These are phyloP conservation scores for Andrena cerasifolii DNA, from an alignment of 1,140 invertebrate genomes.

Conservation along the genomic window DNA sequence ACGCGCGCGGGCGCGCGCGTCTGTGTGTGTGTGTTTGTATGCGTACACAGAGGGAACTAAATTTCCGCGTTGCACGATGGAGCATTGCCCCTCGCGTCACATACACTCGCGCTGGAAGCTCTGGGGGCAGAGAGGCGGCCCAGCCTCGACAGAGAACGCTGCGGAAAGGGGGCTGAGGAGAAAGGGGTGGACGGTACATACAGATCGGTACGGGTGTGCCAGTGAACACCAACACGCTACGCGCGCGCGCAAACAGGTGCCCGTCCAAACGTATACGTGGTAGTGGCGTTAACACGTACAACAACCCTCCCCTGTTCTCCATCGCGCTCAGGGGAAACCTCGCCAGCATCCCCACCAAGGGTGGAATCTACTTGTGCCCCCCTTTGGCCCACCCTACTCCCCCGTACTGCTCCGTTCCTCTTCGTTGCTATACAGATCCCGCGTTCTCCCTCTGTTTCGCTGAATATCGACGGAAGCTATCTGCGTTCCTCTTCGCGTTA, in stretches of 20 bases:
- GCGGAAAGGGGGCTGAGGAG: not conserved
- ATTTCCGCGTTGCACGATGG: conserved; percentile 69
- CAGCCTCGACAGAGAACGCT: not conserved
- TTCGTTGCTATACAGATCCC: conserved; percentile 12
- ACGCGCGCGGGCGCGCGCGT: not conserved
- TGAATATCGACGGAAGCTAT: not conserved
- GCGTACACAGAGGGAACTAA: conserved; percentile 60
- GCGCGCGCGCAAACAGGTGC: not conserved
- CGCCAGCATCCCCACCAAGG: conserved; percentile 39
- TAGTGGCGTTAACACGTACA: conserved; percentile 50
- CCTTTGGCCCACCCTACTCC: conserved; percentile 51
- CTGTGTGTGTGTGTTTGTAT: conserved; percentile 4
- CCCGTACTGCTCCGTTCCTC: conserved; percentile 23
- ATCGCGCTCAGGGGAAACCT: conserved; percentile 22
- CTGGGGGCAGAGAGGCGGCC: not conserved
- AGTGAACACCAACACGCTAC: not conserved
- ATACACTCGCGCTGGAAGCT: conserved; percentile 42
- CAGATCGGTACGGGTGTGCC: not conserved
- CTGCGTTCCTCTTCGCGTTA: conserved; percentile 29
- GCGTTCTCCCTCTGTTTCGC: conserved; percentile 1
- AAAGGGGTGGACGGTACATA: conserved; percentile 23
- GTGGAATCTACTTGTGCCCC: conserved; percentile 50
- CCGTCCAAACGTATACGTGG: conserved; percentile 1
- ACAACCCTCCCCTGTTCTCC: conserved; percentile 39
- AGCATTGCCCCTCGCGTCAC: conserved; percentile 71